Conservation (phyloP, 2,797 vertebrate genomes). For the Prunella strophiata region DNA sequence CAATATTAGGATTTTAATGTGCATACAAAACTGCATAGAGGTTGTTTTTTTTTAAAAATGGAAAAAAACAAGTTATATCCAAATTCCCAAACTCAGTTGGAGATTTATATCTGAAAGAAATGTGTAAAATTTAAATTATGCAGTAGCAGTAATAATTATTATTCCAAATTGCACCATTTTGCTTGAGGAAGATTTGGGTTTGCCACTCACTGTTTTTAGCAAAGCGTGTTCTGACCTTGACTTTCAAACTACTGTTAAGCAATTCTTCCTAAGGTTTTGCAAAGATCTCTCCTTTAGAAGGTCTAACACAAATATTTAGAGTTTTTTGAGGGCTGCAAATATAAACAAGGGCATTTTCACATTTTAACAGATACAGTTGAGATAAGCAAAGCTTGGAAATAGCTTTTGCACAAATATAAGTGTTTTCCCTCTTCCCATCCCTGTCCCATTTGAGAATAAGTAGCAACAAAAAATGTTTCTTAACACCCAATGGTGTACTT, state of each 20-base stretch:
- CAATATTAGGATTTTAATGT: not conserved
- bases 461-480: not conserved
- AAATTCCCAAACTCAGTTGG: not conserved
- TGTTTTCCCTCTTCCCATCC: not conserved
- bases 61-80: not conserved
- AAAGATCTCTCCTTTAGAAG: not conserved
- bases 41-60: not conserved
- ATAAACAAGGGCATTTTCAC: not conserved
- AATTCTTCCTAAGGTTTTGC: not conserved
- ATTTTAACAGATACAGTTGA: not conserved
- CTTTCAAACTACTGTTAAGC: not conserved
- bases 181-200: not conserved
- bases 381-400: not conserved
- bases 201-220: not conserved
- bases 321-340: not conserved
- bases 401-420: not conserved
- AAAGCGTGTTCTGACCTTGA: not conserved
- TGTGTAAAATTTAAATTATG: not conserved
- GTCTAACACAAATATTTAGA: not conserved
- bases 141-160: not conserved
- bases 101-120: not conserved
- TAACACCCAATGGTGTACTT: not conserved
- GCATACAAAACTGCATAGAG: not conserved
- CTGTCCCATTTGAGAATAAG: constrained; percentile 9
- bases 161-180: not conserved